Conservation (phyloP, 2,113 vertebrate genomes). For the Varanus komodoensis region DNA sequence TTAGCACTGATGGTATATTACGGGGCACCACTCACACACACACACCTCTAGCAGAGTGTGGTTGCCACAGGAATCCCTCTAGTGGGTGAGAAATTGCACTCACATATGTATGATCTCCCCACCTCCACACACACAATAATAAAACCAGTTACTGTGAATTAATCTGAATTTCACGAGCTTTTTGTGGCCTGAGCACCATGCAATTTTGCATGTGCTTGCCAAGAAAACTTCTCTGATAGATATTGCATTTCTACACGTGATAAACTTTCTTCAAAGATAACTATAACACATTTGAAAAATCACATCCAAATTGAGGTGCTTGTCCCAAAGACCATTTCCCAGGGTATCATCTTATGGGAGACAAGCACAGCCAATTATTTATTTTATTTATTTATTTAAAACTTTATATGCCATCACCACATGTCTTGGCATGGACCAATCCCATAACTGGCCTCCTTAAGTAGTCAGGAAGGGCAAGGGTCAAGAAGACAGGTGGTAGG, state of each 20-base stretch:
- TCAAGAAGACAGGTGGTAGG: too few species aligned
- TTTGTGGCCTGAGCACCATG: not conserved
- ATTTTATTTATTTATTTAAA: too few species aligned
- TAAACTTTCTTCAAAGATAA: not conserved
- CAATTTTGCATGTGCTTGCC: not conserved
- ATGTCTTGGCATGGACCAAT: too few species aligned
- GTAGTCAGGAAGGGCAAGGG: too few species aligned
- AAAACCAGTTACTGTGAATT: not conserved
- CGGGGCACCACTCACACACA: not conserved
- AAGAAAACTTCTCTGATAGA: not conserved
- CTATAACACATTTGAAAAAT: not conserved
- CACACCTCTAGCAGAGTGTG: not conserved
- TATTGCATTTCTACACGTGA: not conserved
- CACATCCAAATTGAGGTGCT: not conserved
- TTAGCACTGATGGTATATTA: not conserved
- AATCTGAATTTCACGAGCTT: not conserved
- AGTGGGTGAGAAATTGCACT: not conserved
- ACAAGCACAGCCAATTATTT: not conserved
- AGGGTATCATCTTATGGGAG: not conserved
- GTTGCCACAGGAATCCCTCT: not conserved
- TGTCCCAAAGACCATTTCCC: not conserved
- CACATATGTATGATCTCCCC: not conserved
- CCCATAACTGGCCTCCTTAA: too few species aligned
- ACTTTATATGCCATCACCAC: too few species aligned
- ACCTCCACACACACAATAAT: not conserved